A percentile compares a stretch with the other conserved stretches of the same genome.
These are phyloP conservation scores for Protobothrops flavoviridis DNA, from an alignment of 2,113 vertebrate genomes.

Conservation along the genomic window DNA sequence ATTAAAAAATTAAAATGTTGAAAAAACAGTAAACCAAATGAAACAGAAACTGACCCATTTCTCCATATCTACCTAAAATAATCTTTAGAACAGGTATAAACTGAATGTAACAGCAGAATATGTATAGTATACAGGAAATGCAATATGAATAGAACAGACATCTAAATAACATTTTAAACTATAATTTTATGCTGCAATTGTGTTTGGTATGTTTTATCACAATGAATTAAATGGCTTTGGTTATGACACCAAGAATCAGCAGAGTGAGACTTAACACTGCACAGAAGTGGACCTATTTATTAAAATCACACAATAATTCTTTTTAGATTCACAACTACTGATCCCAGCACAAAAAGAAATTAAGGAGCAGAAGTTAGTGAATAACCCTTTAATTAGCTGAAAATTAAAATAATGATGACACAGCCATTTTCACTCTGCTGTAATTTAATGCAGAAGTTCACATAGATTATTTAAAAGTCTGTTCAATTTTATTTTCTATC, in stretches of 20 bases:
- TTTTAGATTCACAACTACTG: constrained; percentile 50
- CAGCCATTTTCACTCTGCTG: constrained; percentile 69
- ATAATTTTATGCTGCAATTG: neutral
- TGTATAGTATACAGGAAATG: neutral
- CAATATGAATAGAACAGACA: neutral
- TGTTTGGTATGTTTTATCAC: neutral
- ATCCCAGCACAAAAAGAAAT: constrained; percentile 53
- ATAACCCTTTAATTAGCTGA: constrained; percentile 66
- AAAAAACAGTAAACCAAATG: neutral
- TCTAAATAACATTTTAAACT: neutral
- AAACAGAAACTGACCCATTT: neutral
- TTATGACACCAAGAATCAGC: constrained; percentile 20
- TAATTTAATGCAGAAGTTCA: constrained; percentile 78
- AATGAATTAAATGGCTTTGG: neutral
- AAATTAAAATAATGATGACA: constrained; percentile 76
- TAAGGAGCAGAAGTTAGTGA: constrained; percentile 58
- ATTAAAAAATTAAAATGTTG: neutral
- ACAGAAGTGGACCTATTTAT: neutral
- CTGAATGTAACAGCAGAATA: neutral
- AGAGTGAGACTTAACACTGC: constrained; percentile 27
- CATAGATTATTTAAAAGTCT: constrained; percentile 73
- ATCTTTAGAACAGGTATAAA: neutral
- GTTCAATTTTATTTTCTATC: constrained; percentile 74
- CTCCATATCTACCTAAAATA: neutral
- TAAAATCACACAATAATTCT: neutral